Percentiles rank a stretch among this genome's conserved stretches.
Evolutionary conservation across 37 sponge, comb jelly and placozoan genomes (phyloP).

Genomic region (Crambe crambe): DNA sequence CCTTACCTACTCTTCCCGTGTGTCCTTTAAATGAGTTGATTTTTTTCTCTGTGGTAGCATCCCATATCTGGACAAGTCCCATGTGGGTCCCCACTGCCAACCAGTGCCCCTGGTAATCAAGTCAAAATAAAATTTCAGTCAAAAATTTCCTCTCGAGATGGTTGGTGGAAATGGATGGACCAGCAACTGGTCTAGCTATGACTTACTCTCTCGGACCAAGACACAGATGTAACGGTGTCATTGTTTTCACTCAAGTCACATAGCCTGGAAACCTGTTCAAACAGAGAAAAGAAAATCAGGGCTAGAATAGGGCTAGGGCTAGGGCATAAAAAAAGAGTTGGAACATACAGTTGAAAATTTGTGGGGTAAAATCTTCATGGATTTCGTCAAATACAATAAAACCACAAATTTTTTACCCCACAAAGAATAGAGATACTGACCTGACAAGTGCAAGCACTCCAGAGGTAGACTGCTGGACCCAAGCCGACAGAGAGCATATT

Average conservation of each 20-base stretch:
- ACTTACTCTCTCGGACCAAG: constrained; percentile 81
- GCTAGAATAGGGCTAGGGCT: not conserved
- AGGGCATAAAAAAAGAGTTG: not conserved
- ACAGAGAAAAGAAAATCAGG: not conserved
- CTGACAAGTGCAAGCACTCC: constrained; percentile 94
- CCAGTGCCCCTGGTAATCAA: constrained; percentile 50
- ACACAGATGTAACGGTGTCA: constrained; percentile 79
- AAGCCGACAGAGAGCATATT: constrained; percentile 92
- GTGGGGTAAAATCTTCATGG: not conserved
- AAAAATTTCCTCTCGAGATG: too few species aligned
- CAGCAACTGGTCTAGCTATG: constrained; percentile 14
- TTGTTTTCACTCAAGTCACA: constrained; percentile 67
- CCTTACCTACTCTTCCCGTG: constrained; percentile 68
- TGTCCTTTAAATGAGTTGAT: constrained; percentile 66
- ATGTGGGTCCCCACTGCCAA: constrained; percentile 80
- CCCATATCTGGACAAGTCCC: constrained; percentile 88
- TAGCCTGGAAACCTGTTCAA: constrained; percentile 69
- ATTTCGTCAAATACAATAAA: not conserved
- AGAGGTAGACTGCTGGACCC: constrained; percentile 87
- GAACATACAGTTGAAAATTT: not conserved
- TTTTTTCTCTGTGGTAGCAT: constrained; percentile 57
- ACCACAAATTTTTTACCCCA: not conserved
- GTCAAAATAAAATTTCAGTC: too few species aligned
- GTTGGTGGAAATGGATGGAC: not conserved
- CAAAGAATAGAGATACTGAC: constrained; percentile 1